Evolutionary conservation across 1,140 invertebrate species (phyloP).

Genomic region (Drosophila arizonae): DNA sequence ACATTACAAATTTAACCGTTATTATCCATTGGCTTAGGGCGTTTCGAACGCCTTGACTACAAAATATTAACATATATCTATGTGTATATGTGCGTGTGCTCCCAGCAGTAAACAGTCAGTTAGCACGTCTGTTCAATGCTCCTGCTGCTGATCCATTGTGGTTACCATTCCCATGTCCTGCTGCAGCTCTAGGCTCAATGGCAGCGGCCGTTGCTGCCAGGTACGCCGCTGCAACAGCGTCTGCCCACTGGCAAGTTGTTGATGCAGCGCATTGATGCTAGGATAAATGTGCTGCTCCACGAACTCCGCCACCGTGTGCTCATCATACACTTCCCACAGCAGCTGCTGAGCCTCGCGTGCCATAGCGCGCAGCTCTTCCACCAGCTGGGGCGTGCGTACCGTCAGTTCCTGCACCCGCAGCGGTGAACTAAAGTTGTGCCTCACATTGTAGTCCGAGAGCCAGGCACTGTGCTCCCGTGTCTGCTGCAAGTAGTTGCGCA

Average conservation of each 20-base stretch:
- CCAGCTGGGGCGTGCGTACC: constrained; percentile 86
- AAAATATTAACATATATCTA: constrained; percentile 14
- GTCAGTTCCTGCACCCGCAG: constrained; percentile 88
- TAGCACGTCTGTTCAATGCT: background rate
- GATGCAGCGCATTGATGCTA: constrained; percentile 83
- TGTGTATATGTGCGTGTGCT: constrained; percentile 19
- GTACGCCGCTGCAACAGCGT: constrained; percentile 75
- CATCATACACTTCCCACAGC: constrained; percentile 88
- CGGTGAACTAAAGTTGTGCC: constrained; percentile 90
- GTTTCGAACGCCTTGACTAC: constrained; percentile 57
- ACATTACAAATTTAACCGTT: constrained; percentile 48
- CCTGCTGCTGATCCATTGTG: constrained; percentile 29
- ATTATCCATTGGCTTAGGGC: constrained; percentile 52
- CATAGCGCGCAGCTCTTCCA: constrained; percentile 85
- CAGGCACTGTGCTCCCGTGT: constrained; percentile 85
- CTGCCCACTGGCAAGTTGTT: constrained; percentile 82
- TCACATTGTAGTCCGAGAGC: constrained; percentile 91
- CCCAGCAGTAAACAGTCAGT: constrained; percentile 6
- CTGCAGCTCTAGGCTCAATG: constrained; percentile 53
- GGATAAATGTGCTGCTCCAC: constrained; percentile 86
- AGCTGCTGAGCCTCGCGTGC: constrained; percentile 86
- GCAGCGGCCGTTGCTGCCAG: constrained; percentile 82
- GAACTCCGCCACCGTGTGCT: constrained; percentile 89
- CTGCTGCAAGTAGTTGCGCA: constrained; percentile 80
- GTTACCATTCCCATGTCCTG: constrained; percentile 63